These are phyloP conservation scores for Phoenicopterus ruber DNA, from an alignment of 2,113 vertebrate species.

Conservation along the genomic window DNA sequence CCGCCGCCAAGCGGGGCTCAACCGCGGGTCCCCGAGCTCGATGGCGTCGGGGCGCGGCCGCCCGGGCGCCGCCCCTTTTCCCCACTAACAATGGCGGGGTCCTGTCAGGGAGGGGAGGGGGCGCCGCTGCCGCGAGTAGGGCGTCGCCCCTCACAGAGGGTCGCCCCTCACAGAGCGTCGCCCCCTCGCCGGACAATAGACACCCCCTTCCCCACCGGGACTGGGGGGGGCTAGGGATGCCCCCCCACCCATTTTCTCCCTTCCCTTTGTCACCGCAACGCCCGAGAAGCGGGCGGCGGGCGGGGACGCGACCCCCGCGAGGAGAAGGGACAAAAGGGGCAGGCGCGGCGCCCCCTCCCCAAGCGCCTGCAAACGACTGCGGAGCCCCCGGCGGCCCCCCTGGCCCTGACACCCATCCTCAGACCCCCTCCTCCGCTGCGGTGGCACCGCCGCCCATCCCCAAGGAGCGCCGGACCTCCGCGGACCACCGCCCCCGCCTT, in stretches of 20 bases:
- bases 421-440: no score
- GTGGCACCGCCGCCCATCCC: not conserved
- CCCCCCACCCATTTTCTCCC: not conserved
- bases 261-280: not conserved
- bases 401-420: not conserved
- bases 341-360: not conserved
- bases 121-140: not conserved
- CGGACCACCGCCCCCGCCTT: not conserved
- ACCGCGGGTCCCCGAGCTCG: not conserved
- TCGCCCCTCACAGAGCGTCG: not conserved
- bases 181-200: not conserved
- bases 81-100: slow-evolving; percentile 38
- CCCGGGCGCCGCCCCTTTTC: slow-evolving; percentile 36
- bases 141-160: not conserved
- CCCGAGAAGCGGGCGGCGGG: not conserved
- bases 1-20: not conserved
- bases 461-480: no score
- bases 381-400: no score
- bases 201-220: not conserved
- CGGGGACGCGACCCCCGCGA: no score
- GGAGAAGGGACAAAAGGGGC: not conserved
- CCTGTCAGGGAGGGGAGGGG: not conserved
- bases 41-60: not conserved
- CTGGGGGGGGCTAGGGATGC: not conserved
- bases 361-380: not conserved